Evolutionary conservation across 2,888 invertebrate genomes (phyloP).

Genomic region (Drosophila yooni): DNA sequence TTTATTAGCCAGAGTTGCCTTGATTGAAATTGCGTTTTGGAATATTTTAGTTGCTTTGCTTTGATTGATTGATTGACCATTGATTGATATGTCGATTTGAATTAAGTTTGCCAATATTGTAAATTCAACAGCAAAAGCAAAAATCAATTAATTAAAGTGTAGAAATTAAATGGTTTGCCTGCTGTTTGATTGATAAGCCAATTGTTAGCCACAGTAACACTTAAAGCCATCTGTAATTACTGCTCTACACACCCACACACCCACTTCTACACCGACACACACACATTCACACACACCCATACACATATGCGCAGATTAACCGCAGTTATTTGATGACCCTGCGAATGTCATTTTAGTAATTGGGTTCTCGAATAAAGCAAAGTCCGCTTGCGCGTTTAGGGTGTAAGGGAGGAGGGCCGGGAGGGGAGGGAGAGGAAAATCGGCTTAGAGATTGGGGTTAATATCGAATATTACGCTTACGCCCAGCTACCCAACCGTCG

Average conservation of each 20-base stretch:
- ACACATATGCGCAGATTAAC: slow-evolving; percentile 7
- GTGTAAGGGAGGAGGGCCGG: not conserved
- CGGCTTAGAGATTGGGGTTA: slow-evolving; percentile 10
- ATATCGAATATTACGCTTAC: slow-evolving; percentile 43
- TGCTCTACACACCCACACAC: slow-evolving; percentile 10
- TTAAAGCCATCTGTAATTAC: slow-evolving; percentile 52
- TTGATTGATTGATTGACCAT: not conserved
- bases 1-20: not conserved
- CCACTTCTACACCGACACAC: slow-evolving; percentile 13
- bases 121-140: slow-evolving; percentile 39
- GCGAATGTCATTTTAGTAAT: slow-evolving; percentile 73
- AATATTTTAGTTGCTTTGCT: not conserved
- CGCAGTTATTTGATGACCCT: slow-evolving; percentile 28
- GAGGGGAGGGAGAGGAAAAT: too few species aligned
- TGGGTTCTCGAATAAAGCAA: slow-evolving; percentile 59
- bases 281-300: slow-evolving; percentile 3
- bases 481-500: slow-evolving; percentile 18
- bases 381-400: slow-evolving; percentile 16
- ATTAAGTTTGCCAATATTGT: slow-evolving; percentile 8
- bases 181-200: slow-evolving; percentile 34
- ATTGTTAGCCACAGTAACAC: slow-evolving; percentile 33
- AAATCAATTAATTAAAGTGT: slow-evolving; percentile 40
- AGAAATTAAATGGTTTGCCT: slow-evolving; percentile 11
- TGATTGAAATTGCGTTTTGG: too few species aligned
- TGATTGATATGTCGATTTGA: not conserved